phyloP scores from a whole-genome alignment of 2,113 vertebrate species.

The Scomber scombrus region DNA sequence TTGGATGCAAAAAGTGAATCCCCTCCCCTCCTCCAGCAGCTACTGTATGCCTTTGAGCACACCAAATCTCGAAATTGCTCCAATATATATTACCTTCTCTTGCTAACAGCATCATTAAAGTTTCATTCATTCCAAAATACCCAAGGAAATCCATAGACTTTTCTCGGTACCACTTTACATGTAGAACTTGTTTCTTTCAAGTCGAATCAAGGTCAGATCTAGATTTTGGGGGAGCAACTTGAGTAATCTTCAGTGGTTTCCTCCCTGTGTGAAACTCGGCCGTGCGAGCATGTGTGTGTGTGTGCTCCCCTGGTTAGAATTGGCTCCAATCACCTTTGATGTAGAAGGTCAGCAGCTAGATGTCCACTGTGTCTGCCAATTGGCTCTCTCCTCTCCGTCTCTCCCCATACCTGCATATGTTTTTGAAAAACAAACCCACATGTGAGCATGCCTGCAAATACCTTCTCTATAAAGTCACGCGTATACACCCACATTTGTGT shows the following conservation, averaged over 20 bases:
- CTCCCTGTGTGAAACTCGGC: conserved; percentile 59
- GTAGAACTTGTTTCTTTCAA: conserved; percentile 16
- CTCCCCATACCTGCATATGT: conserved; percentile 17
- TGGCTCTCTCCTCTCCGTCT: conserved; percentile 16
- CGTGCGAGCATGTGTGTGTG: background rate
- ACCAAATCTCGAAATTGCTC: background rate
- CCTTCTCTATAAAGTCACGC: background rate
- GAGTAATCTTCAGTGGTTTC: conserved; percentile 32
- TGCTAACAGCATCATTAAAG: conserved; percentile 21
- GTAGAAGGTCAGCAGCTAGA: conserved; percentile 74
- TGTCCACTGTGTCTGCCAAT: conserved; percentile 52
- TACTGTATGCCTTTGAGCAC: conserved; percentile 7
- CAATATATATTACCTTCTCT: background rate
- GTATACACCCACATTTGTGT: background rate
- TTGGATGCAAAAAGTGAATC: background rate
- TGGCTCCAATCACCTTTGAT: conserved; percentile 74
- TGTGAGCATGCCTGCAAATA: background rate
- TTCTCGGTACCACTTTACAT: background rate
- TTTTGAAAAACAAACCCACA: conserved; percentile 3
- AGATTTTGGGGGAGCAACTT: conserved; percentile 38
- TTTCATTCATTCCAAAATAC: conserved; percentile 5
- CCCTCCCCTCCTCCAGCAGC: background rate
- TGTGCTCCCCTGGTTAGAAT: conserved; percentile 42
- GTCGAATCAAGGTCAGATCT: conserved; percentile 49
- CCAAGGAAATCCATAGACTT: background rate